These are phyloP conservation scores for Halichoeres trimaculatus DNA, from an alignment of 2,113 vertebrate species.

Conservation along the genomic window DNA sequence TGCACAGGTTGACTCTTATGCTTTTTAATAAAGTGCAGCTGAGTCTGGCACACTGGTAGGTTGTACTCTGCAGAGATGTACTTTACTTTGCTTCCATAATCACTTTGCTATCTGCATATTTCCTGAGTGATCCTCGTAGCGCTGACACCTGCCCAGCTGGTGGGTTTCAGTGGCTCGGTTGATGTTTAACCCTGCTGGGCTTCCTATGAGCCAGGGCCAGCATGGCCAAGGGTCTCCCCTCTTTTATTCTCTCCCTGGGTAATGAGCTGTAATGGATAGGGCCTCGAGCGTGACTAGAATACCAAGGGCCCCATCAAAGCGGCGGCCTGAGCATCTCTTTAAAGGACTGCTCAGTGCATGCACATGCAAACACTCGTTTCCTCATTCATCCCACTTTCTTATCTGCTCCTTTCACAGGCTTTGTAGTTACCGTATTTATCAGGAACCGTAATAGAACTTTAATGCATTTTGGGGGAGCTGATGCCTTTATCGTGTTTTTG, in stretches of 20 bases:
- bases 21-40: too few species aligned
- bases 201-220: conserved; percentile 39
- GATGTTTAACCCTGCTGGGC: conserved; percentile 66
- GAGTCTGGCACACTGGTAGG: not conserved
- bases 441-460: not conserved
- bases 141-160: conserved; percentile 58
- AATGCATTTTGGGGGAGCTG: not conserved
- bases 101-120: conserved; percentile 12
- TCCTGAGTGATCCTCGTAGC: not conserved
- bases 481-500: not conserved
- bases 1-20: too few species aligned
- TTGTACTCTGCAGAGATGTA: not conserved
- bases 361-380: conserved; percentile 64
- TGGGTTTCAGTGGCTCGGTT: conserved; percentile 36
- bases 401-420: conserved; percentile 14
- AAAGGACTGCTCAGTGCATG: conserved; percentile 57
- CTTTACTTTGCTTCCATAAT: not conserved
- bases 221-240: conserved; percentile 58
- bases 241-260: conserved; percentile 64
- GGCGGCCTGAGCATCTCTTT: conserved; percentile 33
- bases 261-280: conserved; percentile 79
- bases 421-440: conserved; percentile 28
- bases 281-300: conserved; percentile 74
- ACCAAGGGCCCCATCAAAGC: conserved; percentile 72
- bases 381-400: conserved; percentile 44